These are phyloP conservation scores for Ophiodon elongatus DNA, from an alignment of 2,113 vertebrate genomes.

Conservation along the genomic window DNA sequence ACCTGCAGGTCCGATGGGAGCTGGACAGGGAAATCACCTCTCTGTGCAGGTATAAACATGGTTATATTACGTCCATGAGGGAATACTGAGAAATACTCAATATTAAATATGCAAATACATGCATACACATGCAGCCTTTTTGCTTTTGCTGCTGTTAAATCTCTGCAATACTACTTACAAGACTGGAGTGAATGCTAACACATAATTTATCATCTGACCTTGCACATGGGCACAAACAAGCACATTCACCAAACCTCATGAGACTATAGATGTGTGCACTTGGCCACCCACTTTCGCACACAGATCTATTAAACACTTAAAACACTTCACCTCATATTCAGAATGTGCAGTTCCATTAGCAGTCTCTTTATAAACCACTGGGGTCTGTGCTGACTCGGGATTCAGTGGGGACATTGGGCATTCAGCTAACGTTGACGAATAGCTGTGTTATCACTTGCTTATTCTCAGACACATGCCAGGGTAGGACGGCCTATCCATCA, in stretches of 20 bases:
- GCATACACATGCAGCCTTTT: not conserved
- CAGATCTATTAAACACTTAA: conserved; percentile 14
- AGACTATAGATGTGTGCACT: not conserved
- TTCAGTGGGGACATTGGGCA: conserved; percentile 17
- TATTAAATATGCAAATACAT: not conserved
- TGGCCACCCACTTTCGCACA: not conserved
- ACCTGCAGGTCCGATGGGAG: conserved; percentile 97
- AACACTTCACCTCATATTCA: conserved; percentile 9
- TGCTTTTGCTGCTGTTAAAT: not conserved
- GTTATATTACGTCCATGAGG: not conserved
- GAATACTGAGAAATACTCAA: not conserved
- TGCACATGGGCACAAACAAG: not conserved
- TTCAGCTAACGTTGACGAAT: conserved; percentile 75
- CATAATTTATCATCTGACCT: not conserved
- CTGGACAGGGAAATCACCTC: conserved; percentile 97
- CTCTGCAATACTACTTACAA: not conserved
- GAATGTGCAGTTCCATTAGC: conserved; percentile 14
- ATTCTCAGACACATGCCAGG: conserved; percentile 67
- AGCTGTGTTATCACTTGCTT: conserved; percentile 63
- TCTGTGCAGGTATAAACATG: conserved; percentile 89
- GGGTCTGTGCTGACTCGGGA: not conserved
- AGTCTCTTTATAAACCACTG: conserved; percentile 9
- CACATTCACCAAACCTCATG: not conserved
- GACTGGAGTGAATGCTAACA: not conserved
- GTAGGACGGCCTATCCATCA: conserved; percentile 68